These are phyloP conservation scores for Parauchenoglanis ngamensis DNA, from an alignment of 2,797 vertebrate species.

Conservation along the genomic window DNA sequence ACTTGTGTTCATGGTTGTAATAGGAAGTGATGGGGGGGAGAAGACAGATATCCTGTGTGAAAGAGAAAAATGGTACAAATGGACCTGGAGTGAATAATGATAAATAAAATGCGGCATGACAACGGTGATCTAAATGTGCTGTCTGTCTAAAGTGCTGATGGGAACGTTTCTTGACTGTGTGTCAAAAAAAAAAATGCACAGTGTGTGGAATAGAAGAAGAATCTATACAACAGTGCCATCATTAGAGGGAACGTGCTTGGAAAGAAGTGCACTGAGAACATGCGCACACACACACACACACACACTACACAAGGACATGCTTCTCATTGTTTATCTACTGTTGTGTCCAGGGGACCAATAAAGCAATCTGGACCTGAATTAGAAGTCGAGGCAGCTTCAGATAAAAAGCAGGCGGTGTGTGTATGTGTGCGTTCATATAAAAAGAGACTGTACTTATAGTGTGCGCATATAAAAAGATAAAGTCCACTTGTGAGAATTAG, in stretches of 20 bases:
- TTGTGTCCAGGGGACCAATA: slow-evolving; percentile 45
- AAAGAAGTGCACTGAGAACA: slow-evolving; percentile 14
- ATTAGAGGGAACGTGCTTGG: slow-evolving; percentile 21
- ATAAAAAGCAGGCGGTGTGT: not conserved
- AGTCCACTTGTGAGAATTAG: slow-evolving; percentile 40
- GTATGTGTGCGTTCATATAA: slow-evolving; percentile 14
- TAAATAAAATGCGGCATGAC: slow-evolving; percentile 42
- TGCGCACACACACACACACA: not conserved
- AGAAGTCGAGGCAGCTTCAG: slow-evolving; percentile 19
- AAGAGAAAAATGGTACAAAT: slow-evolving; percentile 18
- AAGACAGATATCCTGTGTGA: not conserved
- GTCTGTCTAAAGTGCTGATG: slow-evolving; percentile 62
- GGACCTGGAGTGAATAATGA: slow-evolving; percentile 39
- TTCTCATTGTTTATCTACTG: slow-evolving; percentile 44
- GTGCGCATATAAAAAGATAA: not conserved
- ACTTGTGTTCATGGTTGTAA: not conserved
- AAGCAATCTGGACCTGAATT: slow-evolving; percentile 44
- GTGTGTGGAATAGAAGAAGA: not conserved
- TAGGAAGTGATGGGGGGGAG: not conserved
- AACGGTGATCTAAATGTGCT: slow-evolving; percentile 56
- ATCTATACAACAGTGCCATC: slow-evolving; percentile 24
- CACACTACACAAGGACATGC: not conserved
- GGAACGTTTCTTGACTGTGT: slow-evolving; percentile 62
- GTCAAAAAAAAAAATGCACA: slow-evolving; percentile 15
- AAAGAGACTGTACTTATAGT: slow-evolving; percentile 29